Percentiles rank a stretch among this genome's conserved stretches.
Conservation (phyloP, 2,888 invertebrate species). For the Perdita meconis region DNA sequence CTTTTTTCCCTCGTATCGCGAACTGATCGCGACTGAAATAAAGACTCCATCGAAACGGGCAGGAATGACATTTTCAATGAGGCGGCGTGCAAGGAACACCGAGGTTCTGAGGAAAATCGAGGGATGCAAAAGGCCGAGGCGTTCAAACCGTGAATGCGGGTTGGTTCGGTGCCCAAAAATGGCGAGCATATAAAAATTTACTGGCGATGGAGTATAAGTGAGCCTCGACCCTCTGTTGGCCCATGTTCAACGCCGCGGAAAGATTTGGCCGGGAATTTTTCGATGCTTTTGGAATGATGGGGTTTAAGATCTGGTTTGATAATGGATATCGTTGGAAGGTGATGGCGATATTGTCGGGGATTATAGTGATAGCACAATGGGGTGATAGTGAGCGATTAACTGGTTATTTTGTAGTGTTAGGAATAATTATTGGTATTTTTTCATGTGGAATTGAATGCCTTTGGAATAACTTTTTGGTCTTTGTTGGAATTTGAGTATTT, state of each 20-base stretch:
- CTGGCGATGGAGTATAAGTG: not conserved
- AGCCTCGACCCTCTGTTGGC: not conserved
- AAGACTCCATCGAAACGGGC: slow-evolving; percentile 28
- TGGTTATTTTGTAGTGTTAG: too few relatives aligned
- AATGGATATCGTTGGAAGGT: too few relatives aligned
- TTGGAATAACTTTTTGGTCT: too few relatives aligned
- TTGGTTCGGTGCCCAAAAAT: not conserved
- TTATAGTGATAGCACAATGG: too few relatives aligned
- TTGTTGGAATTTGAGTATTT: too few relatives aligned
- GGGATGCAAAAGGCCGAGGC: slow-evolving; percentile 5
- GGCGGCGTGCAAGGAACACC: not conserved
- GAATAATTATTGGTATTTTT: too few relatives aligned
- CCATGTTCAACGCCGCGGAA: not conserved
- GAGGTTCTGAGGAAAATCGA: slow-evolving; percentile 1
- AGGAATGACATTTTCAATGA: slow-evolving; percentile 31
- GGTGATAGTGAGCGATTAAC: too few relatives aligned
- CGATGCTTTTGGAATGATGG: not conserved
- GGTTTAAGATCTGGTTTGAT: too few relatives aligned
- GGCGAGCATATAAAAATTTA: slow-evolving; percentile 1
- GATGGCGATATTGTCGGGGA: too few relatives aligned
- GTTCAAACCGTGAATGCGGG: not conserved
- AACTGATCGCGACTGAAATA: slow-evolving; percentile 2
- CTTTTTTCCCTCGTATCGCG: slow-evolving; percentile 6
- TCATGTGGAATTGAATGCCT: too few relatives aligned
- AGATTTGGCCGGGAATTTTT: not conserved